phyloP scores from a whole-genome alignment of 2,113 vertebrate genomes.

The Syngnathus scovelli region DNA sequence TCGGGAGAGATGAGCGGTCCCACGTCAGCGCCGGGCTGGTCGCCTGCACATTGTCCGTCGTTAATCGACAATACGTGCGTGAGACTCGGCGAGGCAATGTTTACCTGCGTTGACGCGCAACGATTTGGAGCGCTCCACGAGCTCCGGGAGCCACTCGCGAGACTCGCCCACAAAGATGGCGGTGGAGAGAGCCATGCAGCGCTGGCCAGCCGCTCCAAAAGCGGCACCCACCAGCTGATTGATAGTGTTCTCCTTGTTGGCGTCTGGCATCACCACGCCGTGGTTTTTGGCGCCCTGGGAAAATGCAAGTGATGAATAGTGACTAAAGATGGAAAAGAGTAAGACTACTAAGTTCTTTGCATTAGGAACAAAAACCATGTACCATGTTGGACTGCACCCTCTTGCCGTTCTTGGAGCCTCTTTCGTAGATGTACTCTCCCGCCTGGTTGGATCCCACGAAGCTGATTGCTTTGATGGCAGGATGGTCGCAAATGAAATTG shows the following conservation, averaged over 20 bases:
- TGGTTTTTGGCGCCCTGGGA: constrained; percentile 96
- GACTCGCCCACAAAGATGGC: constrained; percentile 91
- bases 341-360: no score
- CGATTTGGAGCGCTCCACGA: constrained; percentile 87
- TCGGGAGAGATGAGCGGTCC: constrained; percentile 89
- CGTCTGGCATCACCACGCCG: constrained; percentile 97
- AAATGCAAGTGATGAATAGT: neutral
- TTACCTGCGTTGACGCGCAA: constrained; percentile 89
- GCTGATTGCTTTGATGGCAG: constrained; percentile 93
- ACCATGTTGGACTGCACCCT: constrained; percentile 99
- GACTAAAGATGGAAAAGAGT: no score
- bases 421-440: constrained; percentile 81
- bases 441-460: constrained; percentile 97
- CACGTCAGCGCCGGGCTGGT: constrained; percentile 92
- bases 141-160: constrained; percentile 87
- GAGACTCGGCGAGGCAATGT: neutral
- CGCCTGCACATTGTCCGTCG: constrained; percentile 66
- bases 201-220: constrained; percentile 95
- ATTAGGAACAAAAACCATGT: neutral
- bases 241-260: constrained; percentile 95
- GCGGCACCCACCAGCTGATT: constrained; percentile 97
- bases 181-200: constrained; percentile 96
- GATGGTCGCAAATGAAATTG: constrained; percentile 94
- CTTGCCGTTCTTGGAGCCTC: constrained; percentile 92
- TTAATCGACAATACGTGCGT: neutral